Evolutionary conservation across 2,113 vertebrate species (phyloP), one percentile per base, ranked within the genome.

Genomic region (Phrynocephalus versicolor): DNA sequence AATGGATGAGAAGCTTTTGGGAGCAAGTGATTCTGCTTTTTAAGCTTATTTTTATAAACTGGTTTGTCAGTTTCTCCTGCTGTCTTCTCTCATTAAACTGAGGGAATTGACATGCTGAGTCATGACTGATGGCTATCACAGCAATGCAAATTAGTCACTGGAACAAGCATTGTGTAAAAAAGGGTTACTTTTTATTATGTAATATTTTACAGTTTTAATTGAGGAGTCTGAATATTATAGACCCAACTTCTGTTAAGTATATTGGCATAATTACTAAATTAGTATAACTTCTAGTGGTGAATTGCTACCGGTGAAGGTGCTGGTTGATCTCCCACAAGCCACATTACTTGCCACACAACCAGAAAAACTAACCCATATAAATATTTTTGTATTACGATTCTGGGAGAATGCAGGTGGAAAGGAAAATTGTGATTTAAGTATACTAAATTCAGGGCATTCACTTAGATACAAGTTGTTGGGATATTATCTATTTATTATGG

Each of bases 1-100:
- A 81, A 82, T 84, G 60, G 19, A 79, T 85, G 84, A 81, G 84
- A 87, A 90, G 15, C 23, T 82, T 57, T 76, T 85, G 74, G 71
- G 88, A 23, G 45, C 10, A 51, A 51, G 45, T 51, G 64, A 65
- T 27, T 25, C 19, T 55, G 41, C 60, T 35, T 62, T 65, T 33
- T 15, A 37, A n/a, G 35, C n/a, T n/a, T n/a, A n/a, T n/a, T 51
- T 51, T 51, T 51, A 6, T 33, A 70, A 72, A 60, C 27, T 33
- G 13, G 8, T 33, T 71, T 37, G 1, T 64, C 30, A 18, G 15
- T 65, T 30, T 39, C 9, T 3, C 35, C 2, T 67, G 45, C 7
- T 35, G 58, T 51, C 21, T 7, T 19, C 25, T 33, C 14, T 45
- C 30, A 23, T 76, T 15, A 14, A 60, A 16, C n/a, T 57, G 45